Conservation (phyloP, 1,140 invertebrate species). For the Caenorhabditis brenneri region DNA sequence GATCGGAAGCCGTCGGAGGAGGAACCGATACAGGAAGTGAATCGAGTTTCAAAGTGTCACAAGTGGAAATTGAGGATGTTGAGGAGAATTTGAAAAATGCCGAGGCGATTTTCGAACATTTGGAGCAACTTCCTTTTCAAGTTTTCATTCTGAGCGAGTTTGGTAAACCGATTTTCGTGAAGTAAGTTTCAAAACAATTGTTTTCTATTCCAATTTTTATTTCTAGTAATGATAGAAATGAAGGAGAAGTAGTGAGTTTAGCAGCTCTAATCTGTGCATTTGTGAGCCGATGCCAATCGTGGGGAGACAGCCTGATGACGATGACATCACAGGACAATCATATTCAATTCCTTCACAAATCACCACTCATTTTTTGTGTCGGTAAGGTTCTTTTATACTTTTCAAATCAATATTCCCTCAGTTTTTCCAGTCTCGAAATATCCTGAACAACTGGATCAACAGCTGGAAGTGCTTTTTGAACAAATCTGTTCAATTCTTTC, state of each 20-base stretch:
- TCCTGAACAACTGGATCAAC: slow-evolving; percentile 19
- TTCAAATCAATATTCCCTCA: no score
- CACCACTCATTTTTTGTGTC: slow-evolving; percentile 45
- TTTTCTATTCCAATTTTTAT: background rate
- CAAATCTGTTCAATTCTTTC: slow-evolving; percentile 53
- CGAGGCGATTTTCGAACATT: slow-evolving; percentile 37
- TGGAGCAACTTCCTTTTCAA: slow-evolving; percentile 35
- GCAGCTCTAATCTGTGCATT: slow-evolving; percentile 53
- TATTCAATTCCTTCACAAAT: slow-evolving; percentile 46
- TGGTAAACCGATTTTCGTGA: slow-evolving; percentile 50
- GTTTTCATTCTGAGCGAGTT: slow-evolving; percentile 50
- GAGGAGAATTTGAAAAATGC: slow-evolving; percentile 34
- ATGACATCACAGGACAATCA: slow-evolving; percentile 49
- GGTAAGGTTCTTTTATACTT: no score
- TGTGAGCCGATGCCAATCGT: slow-evolving; percentile 38
- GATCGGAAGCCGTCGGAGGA: background rate
- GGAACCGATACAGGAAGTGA: slow-evolving; percentile 29
- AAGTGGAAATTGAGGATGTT: slow-evolving; percentile 22
- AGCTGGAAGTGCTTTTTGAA: slow-evolving; percentile 45
- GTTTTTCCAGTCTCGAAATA: slow-evolving; percentile 17
- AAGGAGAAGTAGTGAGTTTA: slow-evolving; percentile 47
- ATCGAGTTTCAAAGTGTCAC: slow-evolving; percentile 2
- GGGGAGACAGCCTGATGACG: slow-evolving; percentile 46
- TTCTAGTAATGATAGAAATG: slow-evolving; percentile 36
- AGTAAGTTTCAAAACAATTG: slow-evolving; percentile 32